Percentiles rank a stretch among this genome's conserved stretches.
phyloP scores from a whole-genome alignment of 2,888 invertebrate genomes.

The Lycocerus yunnanus region DNA sequence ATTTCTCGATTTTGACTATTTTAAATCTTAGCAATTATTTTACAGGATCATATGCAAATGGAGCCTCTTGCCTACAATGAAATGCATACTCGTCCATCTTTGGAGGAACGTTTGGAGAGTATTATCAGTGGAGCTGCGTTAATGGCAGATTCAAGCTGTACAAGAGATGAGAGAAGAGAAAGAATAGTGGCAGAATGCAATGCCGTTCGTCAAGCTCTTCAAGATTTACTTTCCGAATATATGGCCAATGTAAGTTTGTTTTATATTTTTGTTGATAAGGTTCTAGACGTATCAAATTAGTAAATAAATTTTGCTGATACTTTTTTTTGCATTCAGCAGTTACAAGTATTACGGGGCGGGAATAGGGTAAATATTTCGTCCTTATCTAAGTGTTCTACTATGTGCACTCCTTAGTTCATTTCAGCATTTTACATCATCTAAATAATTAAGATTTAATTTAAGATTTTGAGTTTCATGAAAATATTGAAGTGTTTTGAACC shows the following conservation, averaged over 20 bases:
- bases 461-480: neutral
- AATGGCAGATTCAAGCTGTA: constrained; percentile 97
- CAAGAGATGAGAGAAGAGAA: constrained; percentile 93
- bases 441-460: neutral
- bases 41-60: constrained; percentile 92
- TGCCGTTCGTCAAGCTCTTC: constrained; percentile 95
- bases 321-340: constrained; percentile 55
- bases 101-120: constrained; percentile 94
- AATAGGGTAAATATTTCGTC: constrained; percentile 62
- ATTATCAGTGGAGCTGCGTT: constrained; percentile 97
- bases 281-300: neutral
- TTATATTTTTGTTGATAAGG: constrained; percentile 1
- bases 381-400: constrained; percentile 38
- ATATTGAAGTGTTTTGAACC: neutral
- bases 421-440: constrained; percentile 7
- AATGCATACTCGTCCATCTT: constrained; percentile 86
- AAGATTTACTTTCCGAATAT: constrained; percentile 95
- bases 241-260: constrained; percentile 91
- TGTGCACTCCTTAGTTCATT: constrained; percentile 39
- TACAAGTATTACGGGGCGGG: constrained; percentile 63
- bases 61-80: constrained; percentile 94
- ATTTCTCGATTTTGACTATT: neutral
- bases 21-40: constrained; percentile 19
- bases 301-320: constrained; percentile 29
- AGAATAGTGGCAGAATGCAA: constrained; percentile 98